These are phyloP conservation scores for Eutrigla gurnardus DNA, from an alignment of 2,797 vertebrate species.

Conservation along the genomic window DNA sequence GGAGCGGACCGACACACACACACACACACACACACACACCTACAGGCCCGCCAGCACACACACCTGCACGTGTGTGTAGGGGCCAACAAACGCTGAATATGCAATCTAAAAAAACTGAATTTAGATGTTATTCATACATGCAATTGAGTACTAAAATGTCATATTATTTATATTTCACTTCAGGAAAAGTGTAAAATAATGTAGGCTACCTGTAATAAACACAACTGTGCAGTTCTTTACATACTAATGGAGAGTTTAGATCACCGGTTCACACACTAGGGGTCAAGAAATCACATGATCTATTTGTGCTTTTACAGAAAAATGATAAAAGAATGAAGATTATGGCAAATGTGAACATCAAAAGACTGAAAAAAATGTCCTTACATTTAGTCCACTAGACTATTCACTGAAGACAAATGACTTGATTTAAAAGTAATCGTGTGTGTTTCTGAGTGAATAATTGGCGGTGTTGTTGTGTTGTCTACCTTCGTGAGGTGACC, in stretches of 20 bases:
- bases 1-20: conserved; percentile 63
- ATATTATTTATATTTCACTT: too few species aligned
- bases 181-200: neutral
- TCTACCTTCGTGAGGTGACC: conserved; percentile 18
- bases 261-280: neutral
- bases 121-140: neutral
- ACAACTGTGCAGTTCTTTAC: neutral
- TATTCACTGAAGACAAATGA: neutral
- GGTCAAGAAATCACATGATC: neutral
- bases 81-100: conserved; percentile 42
- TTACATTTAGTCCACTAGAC: neutral
- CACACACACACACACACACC: conserved; percentile 42
- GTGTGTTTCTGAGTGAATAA: neutral
- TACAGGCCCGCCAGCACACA: conserved; percentile 26
- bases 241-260: neutral
- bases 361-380: neutral
- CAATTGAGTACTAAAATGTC: neutral
- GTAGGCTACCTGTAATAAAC: neutral
- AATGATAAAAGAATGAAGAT: neutral
- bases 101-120: too few species aligned
- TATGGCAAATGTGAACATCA: neutral
- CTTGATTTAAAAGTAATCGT: neutral
- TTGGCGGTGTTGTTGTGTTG: neutral
- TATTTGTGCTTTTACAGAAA: too few species aligned
- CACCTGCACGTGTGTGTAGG: conserved; percentile 57